Evolutionary conservation across 2,888 invertebrate genomes (phyloP), one percentile per base, ranked within the genome.

Genomic region (Drosophila rellima): DNA sequence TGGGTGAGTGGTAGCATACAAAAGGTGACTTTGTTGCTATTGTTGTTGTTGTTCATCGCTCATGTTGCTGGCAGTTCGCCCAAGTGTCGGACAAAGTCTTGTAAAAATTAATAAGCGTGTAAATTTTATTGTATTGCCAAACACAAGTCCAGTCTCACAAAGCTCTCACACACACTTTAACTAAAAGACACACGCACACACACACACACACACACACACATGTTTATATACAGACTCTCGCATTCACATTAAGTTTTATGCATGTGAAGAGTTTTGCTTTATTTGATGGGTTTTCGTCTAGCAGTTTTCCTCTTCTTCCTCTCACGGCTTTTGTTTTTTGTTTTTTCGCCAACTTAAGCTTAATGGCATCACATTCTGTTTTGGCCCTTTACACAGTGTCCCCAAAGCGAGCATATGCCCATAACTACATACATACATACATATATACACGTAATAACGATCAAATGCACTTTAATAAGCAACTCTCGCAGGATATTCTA

Each of bases 91-190:
- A 80, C 82, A 85, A 85, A 88, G 82, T 88, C 82, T 82, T 82
- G 88, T 82, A 76, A 88, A 82, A 82, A 88, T 83, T 88, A 83
- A 88, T 83, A 83, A 88, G 82, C 82, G 87, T 86, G 87, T 88
- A 83, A 86, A 83, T 83, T 83, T 82, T 74, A 88, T 88, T 83
- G 76, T 82, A 71, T 79, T 88, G 73, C 88, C 86, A 82, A 74
- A 88, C 78, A 87, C 61, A 55, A 57, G 62, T 56, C 67, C 72
- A 60, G 23, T 56, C 67, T 26, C 37, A 40, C 54, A 45, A 48
- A 33, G 42, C 37, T 59, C 55, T 48, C 61, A 48, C 29, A 18
- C 44, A 48, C 33, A 26, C n/a, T n/a, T n/a, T n/a, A n/a, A n/a
- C n/a, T n/a, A n/a, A n/a, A n/a, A n/a, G n/a, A n/a, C 23, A 18